Base-by-base conservation (phyloP, 2,888 invertebrate genomes). In the Agrotis exclamationis region DNA sequence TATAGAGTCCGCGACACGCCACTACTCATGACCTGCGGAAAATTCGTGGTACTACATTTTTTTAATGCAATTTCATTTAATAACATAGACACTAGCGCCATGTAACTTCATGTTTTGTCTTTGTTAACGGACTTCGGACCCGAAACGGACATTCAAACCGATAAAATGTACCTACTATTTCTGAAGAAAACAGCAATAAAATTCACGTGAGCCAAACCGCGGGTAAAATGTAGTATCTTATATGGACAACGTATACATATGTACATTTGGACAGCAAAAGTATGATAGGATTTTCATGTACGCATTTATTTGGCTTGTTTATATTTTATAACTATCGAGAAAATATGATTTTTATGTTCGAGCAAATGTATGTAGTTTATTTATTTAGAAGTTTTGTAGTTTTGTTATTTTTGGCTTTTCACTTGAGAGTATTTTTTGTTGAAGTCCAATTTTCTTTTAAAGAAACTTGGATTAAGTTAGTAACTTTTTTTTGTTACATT, bases 201-300 rank as follows among this genome's bases (percentile, higher is more conserved):
- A 11, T 11, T 11, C 11, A 39, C 39, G 11, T 1, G 39, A 39
- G 39, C 39, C 11, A 39, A 11, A 39, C 39, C 39, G 11, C 39
- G 39, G 2, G 9, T 9, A 1, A 39, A 39, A 39, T 4, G 1
- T 39, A 39, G 39, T 73, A 66, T 56, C 44, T 62, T 74, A 72
- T 33, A 64, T 59, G 28, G 54, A 22, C 18, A 33, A 33, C 24
- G 22, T 69, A 28, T 33, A 59, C 13, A 48, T 74, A 39, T 51
- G 45, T 45, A 53, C 18, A 54, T 63, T 0, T 72, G 33, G 11
- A n/a, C 66, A 70, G 58, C 62, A 74, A 73, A 71, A 77, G 71
- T 71, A 20, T 74, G 80, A 86, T 85, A 76, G 83, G 81, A 79
- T 86, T 86, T 85, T 45, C 77, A 69, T 85, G 86, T 86, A 45